Conservation (phyloP, 2,888 invertebrate species). For the Phyllotreta cruciferae region DNA sequence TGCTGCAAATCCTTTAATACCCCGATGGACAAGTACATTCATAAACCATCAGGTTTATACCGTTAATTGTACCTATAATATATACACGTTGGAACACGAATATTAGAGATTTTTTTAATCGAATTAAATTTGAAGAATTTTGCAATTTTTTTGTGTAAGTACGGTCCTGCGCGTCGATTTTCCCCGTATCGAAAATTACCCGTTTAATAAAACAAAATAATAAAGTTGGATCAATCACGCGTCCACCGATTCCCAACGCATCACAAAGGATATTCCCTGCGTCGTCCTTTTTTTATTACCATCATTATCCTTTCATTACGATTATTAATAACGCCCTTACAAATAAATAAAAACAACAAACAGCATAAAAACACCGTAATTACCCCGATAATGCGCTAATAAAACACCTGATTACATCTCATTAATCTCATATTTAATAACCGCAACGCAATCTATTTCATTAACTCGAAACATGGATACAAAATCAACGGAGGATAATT, state of each 20-base stretch:
- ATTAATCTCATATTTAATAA: slow-evolving; percentile 51
- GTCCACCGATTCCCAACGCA: slow-evolving; percentile 41
- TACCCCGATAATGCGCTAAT: slow-evolving; percentile 48
- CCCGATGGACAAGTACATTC: too few relatives aligned
- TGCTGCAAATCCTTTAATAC: too few relatives aligned
- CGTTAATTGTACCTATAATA: too few relatives aligned
- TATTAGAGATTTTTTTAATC: slow-evolving; percentile 10
- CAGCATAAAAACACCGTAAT: slow-evolving; percentile 46
- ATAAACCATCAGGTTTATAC: too few relatives aligned
- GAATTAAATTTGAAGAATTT: too few relatives aligned
- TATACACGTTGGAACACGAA: not conserved
- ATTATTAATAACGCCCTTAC: slow-evolving; percentile 46
- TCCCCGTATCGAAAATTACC: too few relatives aligned
- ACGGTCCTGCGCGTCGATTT: too few relatives aligned
- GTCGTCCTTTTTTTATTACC: too few relatives aligned
- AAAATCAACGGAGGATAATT: slow-evolving; percentile 41
- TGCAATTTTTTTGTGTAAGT: too few relatives aligned
- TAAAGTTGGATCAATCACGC: slow-evolving; percentile 39
- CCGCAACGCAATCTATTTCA: slow-evolving; percentile 52
- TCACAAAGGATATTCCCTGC: slow-evolving; percentile 40
- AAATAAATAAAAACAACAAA: slow-evolving; percentile 49
- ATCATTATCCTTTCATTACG: slow-evolving; percentile 28
- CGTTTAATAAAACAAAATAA: slow-evolving; percentile 34
- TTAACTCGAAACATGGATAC: slow-evolving; percentile 48
- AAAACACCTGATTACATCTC: slow-evolving; percentile 54